Percentiles rank a stretch among this genome's conserved stretches.
Conservation (phyloP, 2,797 vertebrate species). For the Acrocephalus scirpaceus region DNA sequence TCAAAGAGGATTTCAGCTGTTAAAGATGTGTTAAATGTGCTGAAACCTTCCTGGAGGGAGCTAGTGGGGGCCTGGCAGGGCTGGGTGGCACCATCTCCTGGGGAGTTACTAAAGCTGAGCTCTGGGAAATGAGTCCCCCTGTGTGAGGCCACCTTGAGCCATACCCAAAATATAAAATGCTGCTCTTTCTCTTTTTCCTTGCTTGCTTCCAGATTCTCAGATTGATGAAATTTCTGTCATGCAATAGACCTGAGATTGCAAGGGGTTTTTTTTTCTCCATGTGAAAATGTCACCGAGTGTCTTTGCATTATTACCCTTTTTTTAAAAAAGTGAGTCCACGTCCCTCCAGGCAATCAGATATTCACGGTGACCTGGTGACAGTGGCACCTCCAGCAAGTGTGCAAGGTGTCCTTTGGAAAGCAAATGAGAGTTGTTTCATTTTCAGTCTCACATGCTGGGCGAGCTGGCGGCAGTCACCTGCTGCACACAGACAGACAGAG, state of each 20-base stretch:
- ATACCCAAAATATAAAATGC: not conserved
- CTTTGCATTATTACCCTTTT: not conserved
- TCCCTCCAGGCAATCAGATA: not conserved
- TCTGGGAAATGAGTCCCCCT: not conserved
- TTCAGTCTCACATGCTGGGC: accelerated
- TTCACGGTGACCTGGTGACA: not conserved
- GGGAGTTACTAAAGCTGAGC: not conserved
- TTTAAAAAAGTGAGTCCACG: not conserved
- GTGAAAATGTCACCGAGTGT: not conserved
- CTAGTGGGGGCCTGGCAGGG: not conserved
- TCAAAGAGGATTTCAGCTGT: not conserved
- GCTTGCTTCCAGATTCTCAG: not conserved
- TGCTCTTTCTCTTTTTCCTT: not conserved
- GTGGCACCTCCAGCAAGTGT: not conserved
- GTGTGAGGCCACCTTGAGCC: not conserved
- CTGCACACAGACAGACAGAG: accelerated
- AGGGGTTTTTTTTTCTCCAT: not conserved
- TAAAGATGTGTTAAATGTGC: not conserved
- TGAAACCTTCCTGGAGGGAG: not conserved
- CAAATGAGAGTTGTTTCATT: not conserved
- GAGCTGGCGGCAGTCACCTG: not conserved
- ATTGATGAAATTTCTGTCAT: not conserved
- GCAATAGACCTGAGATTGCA: not conserved
- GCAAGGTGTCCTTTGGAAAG: not conserved
- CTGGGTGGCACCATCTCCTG: not conserved